Base-by-base conservation (phyloP, 92 coral and sea anemone species). In the Chrysogorgia sp. region DNA sequence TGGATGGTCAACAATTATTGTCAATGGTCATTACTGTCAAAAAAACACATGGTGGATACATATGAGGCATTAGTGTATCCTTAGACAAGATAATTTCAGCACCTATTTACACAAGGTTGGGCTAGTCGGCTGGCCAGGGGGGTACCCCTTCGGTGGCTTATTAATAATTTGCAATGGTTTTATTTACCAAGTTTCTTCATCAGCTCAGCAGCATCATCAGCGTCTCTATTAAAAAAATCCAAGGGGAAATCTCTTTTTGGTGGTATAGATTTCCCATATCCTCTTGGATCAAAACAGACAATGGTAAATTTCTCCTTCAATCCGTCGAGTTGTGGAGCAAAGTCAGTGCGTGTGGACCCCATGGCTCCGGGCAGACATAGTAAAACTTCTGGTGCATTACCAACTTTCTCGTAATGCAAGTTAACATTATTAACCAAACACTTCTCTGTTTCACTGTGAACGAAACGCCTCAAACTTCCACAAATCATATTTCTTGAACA, bases 251-350 rank as follows among this genome's bases (percentile, higher is more conserved):
- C 98, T 52, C 98, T 81, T 67, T 82, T 89, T 10, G 98, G 98
- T 10, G 98, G 98, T 43, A 88, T 88, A 19, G 98, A 91, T 75
- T 91, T 94, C 47, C 98, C 98, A 70, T 94, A 94, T 15, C 98
- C 98, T 45, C 98, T 85, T 33, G 98, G 97, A 81, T 94, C 98
- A 62, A 94, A 87, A 9, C 97, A 92, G 56, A 94, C 70, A 0
- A 94, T 92, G 34, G 98, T 91, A 53, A 89, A 94, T 34, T 83
- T 85, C 17, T 86, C 79, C 37, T 90, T 82, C 17, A 94, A 80
- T 0, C 88, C 90, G 61, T 64, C 86, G 7, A 94, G 83, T 74
- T 94, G 98, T 2, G 98, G 98, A 17, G 90, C 98, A 76, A 94
- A 94, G 83, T 94, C 97, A 77, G 97, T 91, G 48, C 87, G 90